Base-by-base conservation (phyloP, 2,888 invertebrate genomes). In the Pecten maximus region DNA sequence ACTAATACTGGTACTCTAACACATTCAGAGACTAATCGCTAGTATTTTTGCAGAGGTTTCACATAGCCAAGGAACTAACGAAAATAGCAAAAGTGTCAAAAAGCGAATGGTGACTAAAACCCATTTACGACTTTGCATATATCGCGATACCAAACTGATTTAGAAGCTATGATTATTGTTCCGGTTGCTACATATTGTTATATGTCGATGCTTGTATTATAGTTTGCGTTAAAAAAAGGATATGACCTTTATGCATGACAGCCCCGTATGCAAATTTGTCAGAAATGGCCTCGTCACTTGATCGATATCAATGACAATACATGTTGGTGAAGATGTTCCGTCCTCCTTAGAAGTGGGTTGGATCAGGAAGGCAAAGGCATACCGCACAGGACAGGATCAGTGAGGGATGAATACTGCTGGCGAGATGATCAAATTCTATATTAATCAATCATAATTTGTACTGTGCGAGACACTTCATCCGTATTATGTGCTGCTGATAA, bases 381-480 rank as follows among this genome's bases (percentile, higher is more conserved):
- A 74, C 74, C 19, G 35, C 6, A 28, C 35, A 74, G 35, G 74
- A 74, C 35, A 74, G 1, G 35, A 74, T 74, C 74, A 74, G 35
- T 74, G 28, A 74, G 74, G 12, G 74, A 35, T 74, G 16, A 28
- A 74, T 10, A 35, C 28, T 23, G 60, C 60, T 35, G 35, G 23
- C 74, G 74, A 74, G 35, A 74, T 74, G 74, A 74, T 74, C 74
- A 74, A 28, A 74, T 74, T 74, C 35, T 28, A 35, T 74, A 8
- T 35, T 74, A 74, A 74, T 74, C 74, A 74, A 74, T 74, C 74
- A 74, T 74, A 74, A 74, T 74, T 74, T 74, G 74, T 35, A 74
- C 74, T 74, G 10, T 28, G 35, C 4, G 16, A 74, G 35, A 19
- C 3, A 10, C 74, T 28, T 74, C 74, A 74, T 74, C 74, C 74